phyloP scores from a whole-genome alignment of 2,113 vertebrate species.

The Grantiella picta region DNA sequence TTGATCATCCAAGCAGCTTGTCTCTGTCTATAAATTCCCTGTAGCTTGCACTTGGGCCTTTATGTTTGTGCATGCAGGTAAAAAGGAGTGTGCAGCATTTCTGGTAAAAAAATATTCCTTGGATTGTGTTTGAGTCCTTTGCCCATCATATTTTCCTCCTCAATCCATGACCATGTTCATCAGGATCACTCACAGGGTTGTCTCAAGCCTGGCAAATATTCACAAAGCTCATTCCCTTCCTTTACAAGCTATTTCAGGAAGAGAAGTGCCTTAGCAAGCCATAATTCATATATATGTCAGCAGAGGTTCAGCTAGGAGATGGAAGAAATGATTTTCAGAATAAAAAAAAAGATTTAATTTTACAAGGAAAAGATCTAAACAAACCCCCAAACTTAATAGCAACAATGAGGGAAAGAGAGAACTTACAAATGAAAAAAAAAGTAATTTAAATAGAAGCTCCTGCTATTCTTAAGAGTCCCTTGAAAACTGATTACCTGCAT shows the following conservation, averaged over 20 bases:
- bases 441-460: neutral
- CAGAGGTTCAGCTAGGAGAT: neutral
- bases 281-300: neutral
- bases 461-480: neutral
- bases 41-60: neutral
- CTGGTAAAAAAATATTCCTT: neutral
- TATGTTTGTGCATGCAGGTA: neutral
- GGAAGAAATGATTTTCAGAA: neutral
- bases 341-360: neutral
- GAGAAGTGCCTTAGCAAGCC: neutral
- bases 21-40: neutral
- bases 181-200: neutral
- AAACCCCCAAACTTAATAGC: neutral
- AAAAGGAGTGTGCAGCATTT: neutral
- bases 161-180: neutral
- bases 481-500: constrained; percentile 32
- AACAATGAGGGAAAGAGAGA: neutral
- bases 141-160: neutral
- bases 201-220: neutral
- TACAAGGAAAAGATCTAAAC: neutral
- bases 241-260: neutral
- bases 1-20: neutral
- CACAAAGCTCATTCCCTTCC: neutral
- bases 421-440: neutral
- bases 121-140: neutral